phyloP scores from a whole-genome alignment of 1,140 invertebrate genomes.

The Leucophenga varia region DNA sequence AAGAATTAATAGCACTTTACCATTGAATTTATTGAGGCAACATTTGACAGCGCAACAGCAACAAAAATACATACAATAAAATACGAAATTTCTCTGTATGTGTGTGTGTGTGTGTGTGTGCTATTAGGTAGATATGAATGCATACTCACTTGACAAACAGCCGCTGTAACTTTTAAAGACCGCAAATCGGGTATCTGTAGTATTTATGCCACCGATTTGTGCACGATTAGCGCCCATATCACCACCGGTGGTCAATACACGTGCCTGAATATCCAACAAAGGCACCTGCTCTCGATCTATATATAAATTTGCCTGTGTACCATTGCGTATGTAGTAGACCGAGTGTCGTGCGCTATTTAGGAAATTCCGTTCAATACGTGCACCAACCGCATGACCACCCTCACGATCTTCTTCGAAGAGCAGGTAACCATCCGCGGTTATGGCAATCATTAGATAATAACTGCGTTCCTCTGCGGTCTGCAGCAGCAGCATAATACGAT shows the following conservation, averaged over 20 bases:
- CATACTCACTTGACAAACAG: conserved; percentile 80
- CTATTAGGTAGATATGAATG: neutral
- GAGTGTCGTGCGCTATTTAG: conserved; percentile 80
- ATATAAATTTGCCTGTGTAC: conserved; percentile 68
- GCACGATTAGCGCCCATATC: conserved; percentile 74
- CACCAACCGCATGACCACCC: conserved; percentile 67
- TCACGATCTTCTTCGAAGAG: conserved; percentile 84
- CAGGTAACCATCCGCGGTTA: conserved; percentile 78
- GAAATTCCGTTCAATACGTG: conserved; percentile 74
- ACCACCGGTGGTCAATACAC: conserved; percentile 65
- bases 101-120: neutral
- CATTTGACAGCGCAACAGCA: neutral
- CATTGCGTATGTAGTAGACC: conserved; percentile 76
- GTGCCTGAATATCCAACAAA: conserved; percentile 66
- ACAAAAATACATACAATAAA: neutral
- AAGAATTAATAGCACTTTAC: conserved; percentile 44
- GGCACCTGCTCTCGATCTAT: conserved; percentile 76
- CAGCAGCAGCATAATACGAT: conserved; percentile 73
- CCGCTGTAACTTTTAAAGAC: conserved; percentile 85
- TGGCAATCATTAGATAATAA: conserved; percentile 78
- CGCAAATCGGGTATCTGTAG: conserved; percentile 74
- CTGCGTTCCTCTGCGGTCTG: conserved; percentile 81
- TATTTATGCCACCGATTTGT: conserved; percentile 82
- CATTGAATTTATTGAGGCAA: conserved; percentile 38
- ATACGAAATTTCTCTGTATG: neutral